Evolutionary conservation across 2,888 invertebrate species (phyloP).

Genomic region (Podotricha telesiphe): DNA sequence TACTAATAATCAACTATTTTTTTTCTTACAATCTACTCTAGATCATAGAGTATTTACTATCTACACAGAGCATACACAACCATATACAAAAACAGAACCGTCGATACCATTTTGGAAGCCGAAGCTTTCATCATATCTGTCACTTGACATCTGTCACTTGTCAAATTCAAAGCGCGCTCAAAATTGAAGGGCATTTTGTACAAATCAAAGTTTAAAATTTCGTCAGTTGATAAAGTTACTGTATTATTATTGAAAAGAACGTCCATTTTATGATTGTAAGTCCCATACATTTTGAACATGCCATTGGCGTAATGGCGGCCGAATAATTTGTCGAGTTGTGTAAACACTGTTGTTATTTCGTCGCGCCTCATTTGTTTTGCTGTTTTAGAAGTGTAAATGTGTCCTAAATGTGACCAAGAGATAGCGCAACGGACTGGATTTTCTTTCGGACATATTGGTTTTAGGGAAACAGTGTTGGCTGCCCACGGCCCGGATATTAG

Average conservation of each 20-base stretch:
- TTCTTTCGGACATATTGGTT: constrained; percentile 84
- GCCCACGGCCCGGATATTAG: constrained; percentile 75
- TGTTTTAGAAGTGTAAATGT: constrained; percentile 85
- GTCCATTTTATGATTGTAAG: constrained; percentile 85
- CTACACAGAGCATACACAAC: constrained; percentile 54
- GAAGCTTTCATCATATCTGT: constrained; percentile 54
- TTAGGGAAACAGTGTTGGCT: constrained; percentile 65
- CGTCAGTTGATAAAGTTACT: constrained; percentile 58
- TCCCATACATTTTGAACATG: constrained; percentile 88
- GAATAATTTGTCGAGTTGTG: constrained; percentile 88
- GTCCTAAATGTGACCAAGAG: constrained; percentile 87
- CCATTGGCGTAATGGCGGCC: constrained; percentile 84
- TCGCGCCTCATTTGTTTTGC: constrained; percentile 82
- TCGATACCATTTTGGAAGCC: constrained; percentile 54
- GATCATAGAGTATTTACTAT: constrained; percentile 2
- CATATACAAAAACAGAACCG: constrained; percentile 56
- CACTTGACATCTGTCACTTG: constrained; percentile 54
- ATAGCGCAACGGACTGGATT: constrained; percentile 82
- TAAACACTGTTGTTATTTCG: constrained; percentile 88
- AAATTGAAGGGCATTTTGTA: constrained; percentile 70
- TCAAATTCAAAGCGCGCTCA: constrained; percentile 60
- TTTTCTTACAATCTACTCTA: background rate
- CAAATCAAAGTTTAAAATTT: constrained; percentile 61
- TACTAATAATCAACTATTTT: no score
- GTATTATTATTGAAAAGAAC: constrained; percentile 87